Evolutionary conservation across 2,797 vertebrate genomes (phyloP), one percentile per base, ranked within the genome.

Genomic region (Labeo calbasu): DNA sequence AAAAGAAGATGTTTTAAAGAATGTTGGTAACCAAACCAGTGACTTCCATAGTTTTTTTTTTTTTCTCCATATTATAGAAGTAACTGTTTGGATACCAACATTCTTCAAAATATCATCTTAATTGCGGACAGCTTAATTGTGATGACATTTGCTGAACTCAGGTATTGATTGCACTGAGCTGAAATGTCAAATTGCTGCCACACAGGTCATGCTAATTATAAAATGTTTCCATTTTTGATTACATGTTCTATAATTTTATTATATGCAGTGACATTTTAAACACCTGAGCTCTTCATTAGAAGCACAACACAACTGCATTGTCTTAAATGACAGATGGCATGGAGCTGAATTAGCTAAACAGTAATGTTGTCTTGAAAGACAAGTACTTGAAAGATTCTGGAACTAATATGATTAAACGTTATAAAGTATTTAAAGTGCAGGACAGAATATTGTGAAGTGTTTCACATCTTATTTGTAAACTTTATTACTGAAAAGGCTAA

Each of bases 131-230:
- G 25, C 17, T 65, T 15, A 65, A 65, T 32, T 65, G 14, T 32
- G 25, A 32, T 65, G 61, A 63, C 61, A 63, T 63, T 63, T 63
- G 25, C 61, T 63, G 13, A 63, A 63, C 61, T 63, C 5, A 5
- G 25, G 25, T 32, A 65, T 65, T 65, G 61, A 65, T 65, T 65
- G 14, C 14, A 65, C 17, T 65, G 61, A 32, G 14, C 7, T 32
- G 61, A 32, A 63, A 65, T 65, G 25, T 59, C 57, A 59, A 59
- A 59, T 23, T 59, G n/a, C 21, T 5, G 57, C 15, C 61, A 65
- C 25, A 65, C 14, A 65, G 61, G 61, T 65, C 61, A 32, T 65
- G 14, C 25, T 65, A 65, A 65, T 65, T 65, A 32, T 65, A 65
- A 32, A 32, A 65, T 65, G 59, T 23, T 63, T 14, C 59, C 23